Base-by-base conservation (phyloP, 1,140 invertebrate genomes). In the Orussus abietinus region DNA sequence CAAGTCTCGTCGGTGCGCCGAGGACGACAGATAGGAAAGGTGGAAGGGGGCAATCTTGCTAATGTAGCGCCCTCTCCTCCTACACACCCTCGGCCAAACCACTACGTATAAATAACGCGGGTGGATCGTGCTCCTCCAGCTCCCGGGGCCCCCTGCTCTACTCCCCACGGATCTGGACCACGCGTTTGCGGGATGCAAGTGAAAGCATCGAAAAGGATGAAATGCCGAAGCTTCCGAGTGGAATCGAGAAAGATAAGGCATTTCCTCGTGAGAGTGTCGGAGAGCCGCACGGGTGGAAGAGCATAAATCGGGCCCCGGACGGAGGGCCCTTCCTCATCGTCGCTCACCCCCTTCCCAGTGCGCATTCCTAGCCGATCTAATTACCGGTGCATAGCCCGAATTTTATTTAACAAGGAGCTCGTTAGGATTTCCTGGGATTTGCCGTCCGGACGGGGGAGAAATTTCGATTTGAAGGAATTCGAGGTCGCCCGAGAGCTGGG, bases 31-130 rank as follows among this genome's bases (percentile, higher is more conserved):
- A 13, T 19, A 41, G 22, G 36, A 32, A 22, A 31, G 5, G 21
- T n/a, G 35, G 46, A 42, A 43, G 49, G 55, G 49, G 59, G 61
- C 61, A 66, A 66, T 66, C 58, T 64, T 62, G 60, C 64, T 67
- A 67, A 67, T 65, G 64, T 64, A 67, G 53, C 60, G 35, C 38
- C 45, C 45, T 48, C 51, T 52, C 59, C 53, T 55, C 56, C 52
- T 55, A 44, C 49, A 51, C 40, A 51, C 55, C 47, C 51, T 49
- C 47, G 47, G 42, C 55, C 51, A 57, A 62, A 59, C 60, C 52
- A 61, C 57, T 56, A 55, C 52, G 53, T 59, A 61, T 61, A 59
- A 60, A 64, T 61, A 59, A 59, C 56, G 50, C 56, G 57, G 49
- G 42, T 39, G 55, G 51, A 51, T 51, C 51, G 36, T 39, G 39